phyloP scores from a whole-genome alignment of 2,113 vertebrate genomes.

The Ornithorhynchus anatinus region DNA sequence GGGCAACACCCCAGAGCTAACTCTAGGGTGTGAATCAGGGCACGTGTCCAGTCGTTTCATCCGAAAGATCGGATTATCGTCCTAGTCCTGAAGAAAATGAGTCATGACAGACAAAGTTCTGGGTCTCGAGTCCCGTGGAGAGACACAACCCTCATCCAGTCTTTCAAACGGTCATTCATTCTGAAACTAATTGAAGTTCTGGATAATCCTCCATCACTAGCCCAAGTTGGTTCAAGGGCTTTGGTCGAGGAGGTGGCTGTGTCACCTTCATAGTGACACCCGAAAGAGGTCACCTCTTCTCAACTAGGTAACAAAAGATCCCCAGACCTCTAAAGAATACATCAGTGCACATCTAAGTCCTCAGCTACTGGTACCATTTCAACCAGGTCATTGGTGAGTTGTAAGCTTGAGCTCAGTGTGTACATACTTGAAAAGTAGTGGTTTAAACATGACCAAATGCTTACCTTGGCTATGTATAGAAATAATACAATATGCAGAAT shows the following conservation, averaged over 20 bases:
- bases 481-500: slow-evolving; percentile 31
- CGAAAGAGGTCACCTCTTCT: slow-evolving; percentile 19
- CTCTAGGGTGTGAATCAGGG: no score
- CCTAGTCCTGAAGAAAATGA: no score
- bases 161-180: no score
- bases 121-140: no score
- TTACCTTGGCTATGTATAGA: slow-evolving; percentile 28
- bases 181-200: no score
- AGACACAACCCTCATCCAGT: no score
- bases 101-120: no score
- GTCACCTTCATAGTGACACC: not conserved
- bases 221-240: not conserved
- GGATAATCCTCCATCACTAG: no score
- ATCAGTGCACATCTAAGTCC: not conserved
- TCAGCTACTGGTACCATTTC: slow-evolving; percentile 37
- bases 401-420: slow-evolving; percentile 13
- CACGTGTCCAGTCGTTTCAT: no score
- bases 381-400: slow-evolving; percentile 4
- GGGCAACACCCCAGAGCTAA: no score
- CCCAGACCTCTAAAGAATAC: not conserved
- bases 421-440: slow-evolving; percentile 32
- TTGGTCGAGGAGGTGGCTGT: not conserved
- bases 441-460: slow-evolving; percentile 48
- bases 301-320: slow-evolving; percentile 1
- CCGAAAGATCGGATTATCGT: no score